These are phyloP conservation scores for Drosophila subobscura DNA, from an alignment of 1,140 invertebrate species.

Conservation along the genomic window DNA sequence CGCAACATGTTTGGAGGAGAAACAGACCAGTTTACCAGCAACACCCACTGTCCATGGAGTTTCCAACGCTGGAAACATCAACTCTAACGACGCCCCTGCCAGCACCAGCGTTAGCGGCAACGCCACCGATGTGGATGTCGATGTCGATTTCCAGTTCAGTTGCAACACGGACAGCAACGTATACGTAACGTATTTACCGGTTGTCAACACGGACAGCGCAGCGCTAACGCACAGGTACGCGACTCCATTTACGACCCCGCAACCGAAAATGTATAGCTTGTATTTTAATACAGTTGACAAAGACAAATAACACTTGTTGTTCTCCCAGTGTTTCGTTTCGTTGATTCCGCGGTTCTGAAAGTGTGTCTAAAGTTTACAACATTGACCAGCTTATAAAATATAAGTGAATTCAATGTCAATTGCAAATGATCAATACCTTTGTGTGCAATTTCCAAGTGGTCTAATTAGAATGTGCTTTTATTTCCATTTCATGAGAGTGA, in stretches of 20 bases:
- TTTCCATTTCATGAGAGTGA: constrained; percentile 38
- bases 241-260: constrained; percentile 8
- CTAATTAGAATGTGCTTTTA: constrained; percentile 18
- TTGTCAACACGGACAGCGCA: constrained; percentile 78
- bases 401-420: neutral
- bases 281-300: neutral
- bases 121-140: constrained; percentile 30
- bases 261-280: constrained; percentile 17
- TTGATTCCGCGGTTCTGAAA: no score
- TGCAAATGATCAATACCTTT: neutral
- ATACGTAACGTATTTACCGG: no score
- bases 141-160: constrained; percentile 65
- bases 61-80: constrained; percentile 36
- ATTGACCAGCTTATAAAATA: neutral
- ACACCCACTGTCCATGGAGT: constrained; percentile 38
- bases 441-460: constrained; percentile 8
- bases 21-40: constrained; percentile 48
- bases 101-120: constrained; percentile 13
- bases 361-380: neutral
- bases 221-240: constrained; percentile 77
- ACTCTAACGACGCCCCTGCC: constrained; percentile 11
- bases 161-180: constrained; percentile 81
- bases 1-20: constrained; percentile 62
- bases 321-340: neutral
- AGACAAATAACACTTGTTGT: constrained; percentile 37